Evolutionary conservation across 2,797 vertebrate genomes (phyloP), one percentile per base, ranked within the genome.

Genomic region (Galago senegalensis): DNA sequence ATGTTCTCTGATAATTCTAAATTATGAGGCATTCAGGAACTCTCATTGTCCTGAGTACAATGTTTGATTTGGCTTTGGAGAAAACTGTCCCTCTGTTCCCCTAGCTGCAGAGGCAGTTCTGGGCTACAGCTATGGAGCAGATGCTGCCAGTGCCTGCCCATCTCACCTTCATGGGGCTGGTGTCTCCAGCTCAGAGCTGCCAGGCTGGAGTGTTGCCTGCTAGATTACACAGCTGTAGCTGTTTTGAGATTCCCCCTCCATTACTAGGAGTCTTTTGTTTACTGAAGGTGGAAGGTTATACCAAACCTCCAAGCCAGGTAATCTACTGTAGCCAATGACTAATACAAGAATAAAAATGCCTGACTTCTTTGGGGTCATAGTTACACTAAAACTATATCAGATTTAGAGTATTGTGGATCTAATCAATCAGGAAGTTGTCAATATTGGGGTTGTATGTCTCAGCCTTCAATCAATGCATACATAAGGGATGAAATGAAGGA

Each of bases 221-320:
- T 56, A 20, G 75, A 4, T 2, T 1, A 13, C 23, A 4, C 0
- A 12, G 75, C 40, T 34, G 3, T 5, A 63, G 67, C 5, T 17
- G 56, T 53, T 3, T 77, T 29, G 72, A n/a, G 49, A 4, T 31
- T 79, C 76, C 31, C 0, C n/a, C 1, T 70, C 37, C 21, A 31
- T 89, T 56, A 53, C 77, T 3, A 93, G 25, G 61, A 25, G 4
- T 8, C 34, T 37, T 27, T 87, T 88, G 53, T 63, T 17, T 73
- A 81, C 3, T 90, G 43, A 43, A 29, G 11, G 21, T 63, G 29
- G 77, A 23, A 65, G 49, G 25, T 69, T 87, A 63, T 90, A 21
- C 8, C 1, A 31, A 70, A 16, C 16, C 0, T 72, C 56, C 53
- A 23, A 12, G 23, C 73, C 49, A 89, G 56, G 69, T 65, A 80